These are phyloP conservation scores for Sandelia bainsii DNA, from an alignment of 2,797 vertebrate species.

Conservation along the genomic window DNA sequence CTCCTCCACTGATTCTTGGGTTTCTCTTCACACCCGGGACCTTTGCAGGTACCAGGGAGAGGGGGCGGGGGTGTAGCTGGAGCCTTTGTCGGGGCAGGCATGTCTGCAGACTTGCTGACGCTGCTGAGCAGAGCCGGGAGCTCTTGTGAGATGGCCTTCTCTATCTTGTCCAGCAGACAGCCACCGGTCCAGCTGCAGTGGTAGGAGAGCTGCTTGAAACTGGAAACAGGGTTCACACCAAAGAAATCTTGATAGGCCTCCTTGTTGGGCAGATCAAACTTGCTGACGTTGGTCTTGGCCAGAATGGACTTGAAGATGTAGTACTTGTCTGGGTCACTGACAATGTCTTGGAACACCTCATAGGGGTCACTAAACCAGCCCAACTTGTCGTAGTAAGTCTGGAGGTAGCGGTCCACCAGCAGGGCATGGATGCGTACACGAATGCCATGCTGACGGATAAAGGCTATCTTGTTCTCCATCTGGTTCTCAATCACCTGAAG, in stretches of 20 bases:
- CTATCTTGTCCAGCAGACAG: conserved; percentile 95
- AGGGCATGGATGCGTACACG: conserved; percentile 96
- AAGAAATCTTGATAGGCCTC: conserved; percentile 99
- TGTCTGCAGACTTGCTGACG: conserved; percentile 71
- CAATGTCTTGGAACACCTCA: conserved; percentile 95
- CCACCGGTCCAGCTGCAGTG: conserved; percentile 95
- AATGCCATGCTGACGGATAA: conserved; percentile 97
- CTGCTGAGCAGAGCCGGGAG: conserved; percentile 92
- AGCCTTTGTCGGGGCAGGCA: conserved; percentile 39
- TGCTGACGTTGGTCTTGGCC: conserved; percentile 98
- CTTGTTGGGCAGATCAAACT: conserved; percentile 95
- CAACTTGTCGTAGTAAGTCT: conserved; percentile 96
- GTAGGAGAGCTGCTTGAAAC: conserved; percentile 94
- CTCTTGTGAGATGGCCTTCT: conserved; percentile 93
- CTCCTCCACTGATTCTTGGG: conserved; percentile 84
- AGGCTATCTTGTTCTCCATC: conserved; percentile 98
- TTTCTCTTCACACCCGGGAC: conserved; percentile 75
- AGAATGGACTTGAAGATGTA: conserved; percentile 99
- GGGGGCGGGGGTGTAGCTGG: conserved; percentile 50
- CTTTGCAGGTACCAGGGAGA: conserved; percentile 72
- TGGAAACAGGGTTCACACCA: conserved; percentile 92
- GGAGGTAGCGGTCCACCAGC: conserved; percentile 95
- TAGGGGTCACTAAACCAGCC: conserved; percentile 95
- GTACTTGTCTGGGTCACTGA: conserved; percentile 97
- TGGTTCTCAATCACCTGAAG: conserved; percentile 96